Evolutionary conservation across 2,888 invertebrate genomes (phyloP), one percentile per base, ranked within the genome.

Genomic region (Cantharis nigra): DNA sequence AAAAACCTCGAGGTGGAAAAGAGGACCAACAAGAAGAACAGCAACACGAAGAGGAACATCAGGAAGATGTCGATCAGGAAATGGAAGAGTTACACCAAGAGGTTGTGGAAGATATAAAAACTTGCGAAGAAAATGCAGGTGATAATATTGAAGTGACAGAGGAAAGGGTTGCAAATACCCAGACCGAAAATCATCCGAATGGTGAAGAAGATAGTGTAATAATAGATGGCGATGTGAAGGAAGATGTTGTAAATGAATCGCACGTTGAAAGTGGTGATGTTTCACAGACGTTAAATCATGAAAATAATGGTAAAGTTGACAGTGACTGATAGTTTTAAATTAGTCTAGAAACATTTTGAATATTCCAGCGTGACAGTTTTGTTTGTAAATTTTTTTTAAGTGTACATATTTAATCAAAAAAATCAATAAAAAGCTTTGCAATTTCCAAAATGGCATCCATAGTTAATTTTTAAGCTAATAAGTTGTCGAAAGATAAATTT

Each of bases 11-110:
- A n/a, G n/a, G 49, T 7, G 49, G 49, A 49, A 83, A 82, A 78
- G 81, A 81, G 13, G 79, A 80, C 63, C 80, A 83, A 49, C 80
- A 83, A 62, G 83, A 82, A 10, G 80, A 82, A 13, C 75, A 79
- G 9, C 82, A 83, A 13, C 83, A 82, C 30, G 81, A 83, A 71
- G 81, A 78, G 18, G 78, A 75, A 62, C 77, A 80, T 70, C 69
- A 63, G 23, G 73, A 73, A 73, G 64, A 69, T 33, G 26, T n/a
- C 0, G 26, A 49, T 20, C 64, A 69, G 5, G 30, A 49, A 30
- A 67, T 67, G 65, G 26, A 20, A 13, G 65, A 67, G 13, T 26
- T 67, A 26, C 62, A 30, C 5, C 23, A 71, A 11, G 65, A 72
- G 16, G 23, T 72, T 14, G 63, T 26, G 10, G 72, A 63, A 64